Conservation (phyloP, 2,113 vertebrate genomes). For the Sturnira hondurensis region DNA sequence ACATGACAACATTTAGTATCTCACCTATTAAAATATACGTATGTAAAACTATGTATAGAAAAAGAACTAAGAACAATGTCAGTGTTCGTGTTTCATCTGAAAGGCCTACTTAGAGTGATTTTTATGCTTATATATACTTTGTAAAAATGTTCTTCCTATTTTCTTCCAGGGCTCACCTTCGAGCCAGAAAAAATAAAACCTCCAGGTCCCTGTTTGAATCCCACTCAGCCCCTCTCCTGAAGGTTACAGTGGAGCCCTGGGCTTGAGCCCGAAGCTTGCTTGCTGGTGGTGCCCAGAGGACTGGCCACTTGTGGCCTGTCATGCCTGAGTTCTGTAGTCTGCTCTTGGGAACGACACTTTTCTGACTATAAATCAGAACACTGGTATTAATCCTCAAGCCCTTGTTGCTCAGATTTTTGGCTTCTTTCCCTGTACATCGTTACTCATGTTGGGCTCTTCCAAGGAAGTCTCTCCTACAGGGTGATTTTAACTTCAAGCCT, state of each 20-base stretch:
- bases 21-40: background rate
- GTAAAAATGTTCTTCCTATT: background rate
- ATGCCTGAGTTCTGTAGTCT: background rate
- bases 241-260: background rate
- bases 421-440: background rate
- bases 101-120: background rate
- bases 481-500: conserved; percentile 36
- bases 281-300: background rate
- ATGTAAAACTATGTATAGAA: background rate
- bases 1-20: background rate
- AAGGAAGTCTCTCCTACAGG: background rate
- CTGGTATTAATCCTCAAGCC: background rate
- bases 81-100: background rate
- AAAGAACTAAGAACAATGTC: background rate
- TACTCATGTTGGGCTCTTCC: conserved; percentile 42
- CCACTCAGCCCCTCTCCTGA: background rate
- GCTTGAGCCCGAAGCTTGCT: background rate
- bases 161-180: background rate
- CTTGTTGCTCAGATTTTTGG: conserved; percentile 34
- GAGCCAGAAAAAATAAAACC: background rate
- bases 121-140: conserved; percentile 6
- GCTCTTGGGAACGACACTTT: background rate
- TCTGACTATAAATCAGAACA: background rate
- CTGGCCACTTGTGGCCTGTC: background rate
- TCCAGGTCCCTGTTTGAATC: background rate